Conservation (phyloP, 2,797 vertebrate species). For the Clarias fuscus region DNA sequence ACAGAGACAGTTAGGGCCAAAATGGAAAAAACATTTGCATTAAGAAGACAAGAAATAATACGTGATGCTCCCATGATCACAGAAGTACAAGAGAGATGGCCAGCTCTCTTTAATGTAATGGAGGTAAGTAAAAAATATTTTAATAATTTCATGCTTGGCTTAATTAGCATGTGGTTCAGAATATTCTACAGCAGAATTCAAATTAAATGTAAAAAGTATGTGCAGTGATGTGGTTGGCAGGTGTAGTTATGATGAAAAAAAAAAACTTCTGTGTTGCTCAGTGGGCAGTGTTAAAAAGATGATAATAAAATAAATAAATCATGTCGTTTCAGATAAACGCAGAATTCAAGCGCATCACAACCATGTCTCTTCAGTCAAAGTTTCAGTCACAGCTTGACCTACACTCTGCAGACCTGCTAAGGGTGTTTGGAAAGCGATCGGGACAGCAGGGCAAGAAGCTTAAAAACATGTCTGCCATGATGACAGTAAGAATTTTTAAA, state of each 20-base stretch:
- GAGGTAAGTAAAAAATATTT: too few relatives aligned
- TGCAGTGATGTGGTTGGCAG: too few relatives aligned
- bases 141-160: too few relatives aligned
- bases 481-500: not conserved
- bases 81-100: too few relatives aligned
- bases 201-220: too few relatives aligned
- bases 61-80: conserved; percentile 12
- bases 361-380: conserved; percentile 28
- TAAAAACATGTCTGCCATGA: conserved; percentile 6
- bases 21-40: too few relatives aligned
- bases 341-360: conserved; percentile 13
- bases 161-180: too few relatives aligned
- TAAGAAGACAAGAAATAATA: too few relatives aligned
- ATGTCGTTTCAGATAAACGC: conserved; percentile 16
- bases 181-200: too few relatives aligned
- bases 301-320: not conserved
- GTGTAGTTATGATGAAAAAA: not conserved
- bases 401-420: conserved; percentile 19
- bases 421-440: conserved; percentile 19
- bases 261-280: not conserved
- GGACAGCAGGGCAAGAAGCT: conserved; percentile 16
- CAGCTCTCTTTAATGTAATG: too few relatives aligned
- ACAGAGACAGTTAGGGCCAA: too few relatives aligned
- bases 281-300: not conserved
- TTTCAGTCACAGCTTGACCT: conserved; percentile 28